phyloP scores from a whole-genome alignment of 2,797 vertebrate species.

The Sebastes nivosus region DNA sequence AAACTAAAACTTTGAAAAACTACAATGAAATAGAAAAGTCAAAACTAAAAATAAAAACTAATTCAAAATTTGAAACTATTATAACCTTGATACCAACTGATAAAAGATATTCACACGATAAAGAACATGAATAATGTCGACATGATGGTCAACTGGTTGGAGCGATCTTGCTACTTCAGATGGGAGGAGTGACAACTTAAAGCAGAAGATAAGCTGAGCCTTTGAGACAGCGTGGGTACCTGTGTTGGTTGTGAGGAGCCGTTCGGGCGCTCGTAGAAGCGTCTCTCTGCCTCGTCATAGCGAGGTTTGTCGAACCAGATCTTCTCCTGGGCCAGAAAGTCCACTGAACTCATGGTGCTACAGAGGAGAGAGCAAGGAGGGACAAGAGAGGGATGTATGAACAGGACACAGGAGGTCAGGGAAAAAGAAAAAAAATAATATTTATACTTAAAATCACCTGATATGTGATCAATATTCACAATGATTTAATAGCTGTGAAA shows the following conservation, averaged over 20 bases:
- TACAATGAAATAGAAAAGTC: too few species aligned
- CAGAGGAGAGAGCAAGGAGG: constrained; percentile 33
- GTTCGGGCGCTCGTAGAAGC: constrained; percentile 87
- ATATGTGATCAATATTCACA: background rate
- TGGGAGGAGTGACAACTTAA: background rate
- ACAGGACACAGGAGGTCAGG: constrained; percentile 33
- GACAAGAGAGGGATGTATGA: constrained; percentile 30
- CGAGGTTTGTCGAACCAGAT: constrained; percentile 96
- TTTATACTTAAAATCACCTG: background rate
- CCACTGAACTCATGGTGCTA: constrained; percentile 87
- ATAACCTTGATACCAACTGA: background rate
- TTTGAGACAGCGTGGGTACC: constrained; percentile 67
- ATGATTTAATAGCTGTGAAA: background rate
- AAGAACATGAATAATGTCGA: background rate
- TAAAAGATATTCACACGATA: background rate
- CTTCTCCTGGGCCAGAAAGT: constrained; percentile 89
- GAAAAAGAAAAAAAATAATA: background rate
- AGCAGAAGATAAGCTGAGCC: background rate
- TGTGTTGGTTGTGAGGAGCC: constrained; percentile 73
- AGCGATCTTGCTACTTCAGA: background rate
- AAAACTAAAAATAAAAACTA: too few species aligned
- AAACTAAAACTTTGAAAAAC: too few species aligned
- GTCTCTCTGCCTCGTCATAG: constrained; percentile 91
- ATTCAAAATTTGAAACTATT: too few species aligned
- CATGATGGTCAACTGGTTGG: background rate